Percentiles rank a stretch among this genome's conserved stretches.
These are phyloP conservation scores for Hormiphora californensis DNA, from an alignment of 37 sponge, comb jelly and placozoan genomes.

Conservation along the genomic window DNA sequence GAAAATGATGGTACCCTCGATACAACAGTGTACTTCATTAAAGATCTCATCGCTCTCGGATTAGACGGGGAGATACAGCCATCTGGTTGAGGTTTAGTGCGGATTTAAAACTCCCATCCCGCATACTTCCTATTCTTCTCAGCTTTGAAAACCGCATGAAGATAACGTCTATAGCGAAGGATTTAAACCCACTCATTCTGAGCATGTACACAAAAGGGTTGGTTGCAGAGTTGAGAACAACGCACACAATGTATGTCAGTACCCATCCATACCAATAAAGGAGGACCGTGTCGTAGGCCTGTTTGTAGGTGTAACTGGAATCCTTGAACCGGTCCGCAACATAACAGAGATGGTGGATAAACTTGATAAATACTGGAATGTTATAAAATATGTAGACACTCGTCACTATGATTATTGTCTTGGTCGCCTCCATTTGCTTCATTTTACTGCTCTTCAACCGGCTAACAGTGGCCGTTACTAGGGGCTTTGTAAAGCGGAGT, in stretches of 20 bases:
- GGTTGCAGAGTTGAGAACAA: conserved; percentile 35
- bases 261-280: conserved; percentile 54
- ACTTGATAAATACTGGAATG: conserved; percentile 45
- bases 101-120: no score
- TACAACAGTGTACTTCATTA: no score
- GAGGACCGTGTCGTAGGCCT: conserved; percentile 30
- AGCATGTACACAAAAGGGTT: conserved; percentile 27
- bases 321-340: not conserved
- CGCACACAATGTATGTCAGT: conserved; percentile 31
- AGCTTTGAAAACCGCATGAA: no score
- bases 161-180: no score
- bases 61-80: no score
- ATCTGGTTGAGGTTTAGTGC: no score
- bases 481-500: not conserved
- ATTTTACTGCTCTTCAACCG: not conserved
- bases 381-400: conserved; percentile 33
- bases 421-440: conserved; percentile 16
- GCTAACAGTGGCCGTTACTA: not conserved
- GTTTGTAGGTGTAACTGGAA: not conserved
- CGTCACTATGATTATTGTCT: conserved; percentile 38
- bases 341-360: conserved; percentile 28
- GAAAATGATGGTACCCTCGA: no score
- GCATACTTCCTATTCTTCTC: no score
- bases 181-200: conserved; percentile 34
- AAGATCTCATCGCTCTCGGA: no score